These are phyloP conservation scores for Calliphora vomitoria DNA, from an alignment of 2,888 invertebrate species.

Conservation along the genomic window DNA sequence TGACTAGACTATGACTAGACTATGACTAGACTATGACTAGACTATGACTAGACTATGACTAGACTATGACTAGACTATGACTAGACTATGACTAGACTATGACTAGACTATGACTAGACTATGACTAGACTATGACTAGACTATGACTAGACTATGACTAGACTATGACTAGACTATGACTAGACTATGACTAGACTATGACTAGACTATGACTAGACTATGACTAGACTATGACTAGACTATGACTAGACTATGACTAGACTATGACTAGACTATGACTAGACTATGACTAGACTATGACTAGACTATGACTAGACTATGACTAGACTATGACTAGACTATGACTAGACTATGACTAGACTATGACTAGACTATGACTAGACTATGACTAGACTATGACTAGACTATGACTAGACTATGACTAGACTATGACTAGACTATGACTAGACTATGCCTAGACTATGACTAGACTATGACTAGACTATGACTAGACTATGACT, in stretches of 20 bases:
- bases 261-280: neutral
- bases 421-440: neutral
- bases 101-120: conserved; percentile 15
- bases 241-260: neutral
- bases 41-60: neutral
- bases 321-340: neutral
- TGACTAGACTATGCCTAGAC: neutral
- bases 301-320: neutral
- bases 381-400: no score
- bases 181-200: conserved; percentile 1
- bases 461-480: neutral
- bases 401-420: no score
- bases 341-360: no score
- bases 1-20: conserved; percentile 1
- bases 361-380: no score
- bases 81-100: conserved; percentile 13
- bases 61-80: conserved; percentile 8
- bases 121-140: neutral
- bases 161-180: neutral
- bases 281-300: neutral
- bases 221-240: neutral
- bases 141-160: neutral
- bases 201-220: neutral
- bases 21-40: conserved; percentile 1
- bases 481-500: no score